Percentiles rank a stretch among this genome's conserved stretches.
phyloP scores from a whole-genome alignment of 2,113 vertebrate species.

The Erythrocercus mccallii region DNA sequence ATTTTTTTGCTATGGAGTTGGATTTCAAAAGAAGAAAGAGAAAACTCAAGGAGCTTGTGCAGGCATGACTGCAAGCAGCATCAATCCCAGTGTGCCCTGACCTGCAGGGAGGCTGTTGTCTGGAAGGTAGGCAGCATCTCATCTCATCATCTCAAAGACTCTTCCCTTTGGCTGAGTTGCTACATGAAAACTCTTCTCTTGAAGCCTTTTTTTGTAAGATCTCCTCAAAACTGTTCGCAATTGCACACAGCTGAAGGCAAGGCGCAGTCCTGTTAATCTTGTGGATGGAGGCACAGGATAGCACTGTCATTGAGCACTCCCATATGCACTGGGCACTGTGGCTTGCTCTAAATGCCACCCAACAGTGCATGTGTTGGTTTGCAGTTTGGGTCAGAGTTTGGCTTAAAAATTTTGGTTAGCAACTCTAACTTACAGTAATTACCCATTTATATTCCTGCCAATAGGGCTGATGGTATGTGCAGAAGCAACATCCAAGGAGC shows the following conservation, averaged over 20 bases:
- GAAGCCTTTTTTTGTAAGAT: background rate
- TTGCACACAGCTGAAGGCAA: background rate
- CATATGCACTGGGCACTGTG: accelerated
- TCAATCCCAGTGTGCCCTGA: background rate
- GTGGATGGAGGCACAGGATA: background rate
- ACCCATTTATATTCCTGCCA: background rate
- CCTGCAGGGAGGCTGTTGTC: background rate
- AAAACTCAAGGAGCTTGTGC: background rate
- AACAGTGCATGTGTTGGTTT: background rate
- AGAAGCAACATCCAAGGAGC: background rate
- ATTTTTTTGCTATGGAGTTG: background rate
- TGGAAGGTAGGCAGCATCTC: background rate
- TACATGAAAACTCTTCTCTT: background rate
- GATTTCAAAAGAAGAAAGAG: background rate
- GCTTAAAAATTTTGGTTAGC: background rate
- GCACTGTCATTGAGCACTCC: background rate
- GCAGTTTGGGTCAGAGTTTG: background rate
- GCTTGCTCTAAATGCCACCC: background rate
- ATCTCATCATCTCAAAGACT: no score
- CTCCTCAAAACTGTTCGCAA: background rate
- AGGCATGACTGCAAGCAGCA: background rate
- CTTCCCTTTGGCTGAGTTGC: background rate
- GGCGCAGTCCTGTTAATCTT: no score
- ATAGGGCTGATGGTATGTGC: background rate
- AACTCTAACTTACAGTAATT: background rate